Evolutionary conservation across 1,140 invertebrate genomes (phyloP).

Genomic region (Physella acuta): DNA sequence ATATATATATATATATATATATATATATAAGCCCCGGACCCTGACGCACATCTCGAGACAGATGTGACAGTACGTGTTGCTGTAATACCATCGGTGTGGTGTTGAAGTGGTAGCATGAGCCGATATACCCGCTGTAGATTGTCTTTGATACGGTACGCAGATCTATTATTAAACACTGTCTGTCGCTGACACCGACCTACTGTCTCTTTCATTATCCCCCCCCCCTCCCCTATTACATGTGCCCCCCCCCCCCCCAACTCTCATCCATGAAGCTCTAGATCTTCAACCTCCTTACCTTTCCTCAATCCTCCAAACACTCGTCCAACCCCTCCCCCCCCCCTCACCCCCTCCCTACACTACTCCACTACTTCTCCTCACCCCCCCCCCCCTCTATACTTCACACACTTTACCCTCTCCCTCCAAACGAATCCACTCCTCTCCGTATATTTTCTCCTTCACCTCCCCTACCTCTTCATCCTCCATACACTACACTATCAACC

Average conservation of each 20-base stretch:
- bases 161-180: not conserved
- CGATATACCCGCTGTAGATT: not conserved
- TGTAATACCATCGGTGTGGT: not conserved
- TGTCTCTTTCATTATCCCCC: not conserved
- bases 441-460: not conserved
- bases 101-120: not conserved
- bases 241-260: not conserved
- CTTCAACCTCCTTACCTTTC: not conserved
- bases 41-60: not conserved
- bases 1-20: not conserved
- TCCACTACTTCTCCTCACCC: too few species aligned
- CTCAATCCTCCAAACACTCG: not conserved
- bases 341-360: not conserved
- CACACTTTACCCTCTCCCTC: not conserved
- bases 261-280: not conserved
- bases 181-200: not conserved
- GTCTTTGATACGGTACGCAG: not conserved
- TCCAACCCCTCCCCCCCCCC: not conserved
- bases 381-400: not conserved
- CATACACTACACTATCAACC: not conserved
- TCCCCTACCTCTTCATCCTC: constrained; percentile 3
- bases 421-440: not conserved
- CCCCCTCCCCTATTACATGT: not conserved
- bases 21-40: not conserved
- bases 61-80: not conserved